Percentiles rank a stretch among this genome's conserved stretches.
These are phyloP conservation scores for Keiferia lycopersicella DNA, from an alignment of 2,888 invertebrate genomes.

Conservation along the genomic window DNA sequence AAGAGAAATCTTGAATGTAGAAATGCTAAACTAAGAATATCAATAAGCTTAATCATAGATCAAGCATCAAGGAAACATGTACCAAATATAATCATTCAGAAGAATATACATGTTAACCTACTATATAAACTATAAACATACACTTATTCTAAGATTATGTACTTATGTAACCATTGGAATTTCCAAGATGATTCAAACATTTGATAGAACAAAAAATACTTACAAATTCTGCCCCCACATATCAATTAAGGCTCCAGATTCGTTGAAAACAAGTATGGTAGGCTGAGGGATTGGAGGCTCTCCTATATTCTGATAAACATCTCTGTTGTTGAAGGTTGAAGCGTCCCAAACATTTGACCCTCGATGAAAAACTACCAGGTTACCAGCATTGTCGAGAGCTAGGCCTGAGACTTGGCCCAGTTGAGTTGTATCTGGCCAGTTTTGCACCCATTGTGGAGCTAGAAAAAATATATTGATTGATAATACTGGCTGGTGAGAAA, in stretches of 20 bases:
- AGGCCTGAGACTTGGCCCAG: conserved; percentile 92
- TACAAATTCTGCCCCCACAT: conserved; percentile 87
- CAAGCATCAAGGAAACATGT: too few species aligned
- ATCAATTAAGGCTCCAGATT: conserved; percentile 82
- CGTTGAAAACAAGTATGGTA: conserved; percentile 84
- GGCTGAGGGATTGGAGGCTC: conserved; percentile 83
- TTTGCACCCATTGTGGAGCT: conserved; percentile 79
- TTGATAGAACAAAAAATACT: conserved; percentile 48
- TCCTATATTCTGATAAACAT: conserved; percentile 78
- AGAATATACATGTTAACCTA: too few species aligned
- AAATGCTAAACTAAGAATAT: too few species aligned
- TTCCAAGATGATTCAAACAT: not conserved
- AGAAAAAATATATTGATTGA: not conserved
- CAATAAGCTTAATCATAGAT: too few species aligned
- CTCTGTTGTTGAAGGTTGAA: conserved; percentile 79
- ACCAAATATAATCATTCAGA: too few species aligned
- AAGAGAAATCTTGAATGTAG: too few species aligned
- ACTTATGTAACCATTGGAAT: not conserved
- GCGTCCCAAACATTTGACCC: conserved; percentile 84
- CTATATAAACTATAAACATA: too few species aligned
- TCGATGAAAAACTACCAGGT: conserved; percentile 91
- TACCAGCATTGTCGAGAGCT: conserved; percentile 86
- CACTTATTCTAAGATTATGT: too few species aligned
- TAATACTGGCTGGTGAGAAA: not conserved
- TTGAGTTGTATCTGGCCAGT: conserved; percentile 79